A percentile compares a stretch with the other conserved stretches of the same genome.
phyloP scores from a whole-genome alignment of 1,140 invertebrate genomes.

The Cecropterus lyciades region DNA sequence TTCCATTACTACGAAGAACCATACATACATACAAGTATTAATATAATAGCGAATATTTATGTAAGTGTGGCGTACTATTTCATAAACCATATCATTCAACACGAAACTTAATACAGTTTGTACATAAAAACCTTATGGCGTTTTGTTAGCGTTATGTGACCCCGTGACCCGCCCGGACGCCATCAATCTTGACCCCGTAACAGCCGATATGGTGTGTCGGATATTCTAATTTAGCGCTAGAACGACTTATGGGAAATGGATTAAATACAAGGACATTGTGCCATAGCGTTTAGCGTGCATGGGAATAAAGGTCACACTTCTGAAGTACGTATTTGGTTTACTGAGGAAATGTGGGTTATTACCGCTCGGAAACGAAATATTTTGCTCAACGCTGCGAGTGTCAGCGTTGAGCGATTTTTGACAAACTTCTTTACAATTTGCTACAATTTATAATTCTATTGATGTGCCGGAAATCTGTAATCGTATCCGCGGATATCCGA shows the following conservation, averaged over 20 bases:
- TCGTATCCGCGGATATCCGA: too few species aligned
- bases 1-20: too few species aligned
- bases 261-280: background rate
- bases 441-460: too few species aligned
- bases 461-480: too few species aligned
- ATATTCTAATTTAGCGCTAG: slow-evolving; percentile 14
- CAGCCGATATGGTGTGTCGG: slow-evolving; percentile 14
- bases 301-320: background rate
- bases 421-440: too few species aligned
- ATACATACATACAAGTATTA: too few species aligned
- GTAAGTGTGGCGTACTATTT: background rate
- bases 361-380: too few species aligned
- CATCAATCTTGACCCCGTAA: slow-evolving; percentile 14
- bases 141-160: slow-evolving; percentile 21
- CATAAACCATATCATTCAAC: background rate
- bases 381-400: too few species aligned
- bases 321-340: background rate
- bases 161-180: slow-evolving; percentile 19
- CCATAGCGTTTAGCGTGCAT: background rate
- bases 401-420: too few species aligned
- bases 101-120: background rate
- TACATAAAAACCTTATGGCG: slow-evolving; percentile 13
- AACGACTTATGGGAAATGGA: slow-evolving; percentile 11
- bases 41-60: background rate
- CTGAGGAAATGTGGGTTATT: background rate